A percentile compares a stretch with the other conserved stretches of the same genome.
Conservation (phyloP, 1,140 invertebrate genomes). For the Ladona fulva region DNA sequence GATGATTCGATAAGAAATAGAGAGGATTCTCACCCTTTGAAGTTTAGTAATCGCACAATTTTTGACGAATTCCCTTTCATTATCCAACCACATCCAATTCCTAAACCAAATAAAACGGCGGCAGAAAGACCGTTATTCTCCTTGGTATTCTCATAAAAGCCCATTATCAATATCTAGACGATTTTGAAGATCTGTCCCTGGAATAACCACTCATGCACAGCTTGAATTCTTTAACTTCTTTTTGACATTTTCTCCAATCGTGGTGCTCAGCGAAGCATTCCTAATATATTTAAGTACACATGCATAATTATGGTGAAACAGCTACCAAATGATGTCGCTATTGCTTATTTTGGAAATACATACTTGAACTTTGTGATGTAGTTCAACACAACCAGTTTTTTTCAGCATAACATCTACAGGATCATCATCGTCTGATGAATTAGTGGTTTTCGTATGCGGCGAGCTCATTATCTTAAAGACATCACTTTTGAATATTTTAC, state of each 20-base stretch:
- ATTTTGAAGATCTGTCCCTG: slow-evolving; percentile 23
- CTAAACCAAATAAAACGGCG: neutral
- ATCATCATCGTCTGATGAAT: slow-evolving; percentile 45
- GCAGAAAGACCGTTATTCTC: neutral
- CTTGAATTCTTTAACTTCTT: slow-evolving; percentile 66
- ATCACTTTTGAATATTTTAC: neutral
- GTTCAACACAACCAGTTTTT: slow-evolving; percentile 75
- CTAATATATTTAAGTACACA: slow-evolving; percentile 39
- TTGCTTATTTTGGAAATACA: slow-evolving; percentile 19
- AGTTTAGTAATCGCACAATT: neutral
- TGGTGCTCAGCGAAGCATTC: slow-evolving; percentile 79
- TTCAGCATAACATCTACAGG: slow-evolving; percentile 75
- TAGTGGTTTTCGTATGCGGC: neutral
- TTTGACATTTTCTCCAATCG: slow-evolving; percentile 86
- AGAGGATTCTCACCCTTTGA: neutral
- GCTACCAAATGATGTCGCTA: slow-evolving; percentile 11
- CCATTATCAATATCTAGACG: neutral
- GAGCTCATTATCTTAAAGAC: neutral
- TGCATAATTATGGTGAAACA: too few relatives aligned
- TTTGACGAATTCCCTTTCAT: neutral
- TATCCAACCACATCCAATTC: neutral
- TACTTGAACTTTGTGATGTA: slow-evolving; percentile 79
- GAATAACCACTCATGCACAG: slow-evolving; percentile 58
- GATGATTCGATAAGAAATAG: too few relatives aligned
- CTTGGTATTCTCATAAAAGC: neutral